Conservation (phyloP, 1,140 invertebrate species). For the Bemisia tabaci region DNA sequence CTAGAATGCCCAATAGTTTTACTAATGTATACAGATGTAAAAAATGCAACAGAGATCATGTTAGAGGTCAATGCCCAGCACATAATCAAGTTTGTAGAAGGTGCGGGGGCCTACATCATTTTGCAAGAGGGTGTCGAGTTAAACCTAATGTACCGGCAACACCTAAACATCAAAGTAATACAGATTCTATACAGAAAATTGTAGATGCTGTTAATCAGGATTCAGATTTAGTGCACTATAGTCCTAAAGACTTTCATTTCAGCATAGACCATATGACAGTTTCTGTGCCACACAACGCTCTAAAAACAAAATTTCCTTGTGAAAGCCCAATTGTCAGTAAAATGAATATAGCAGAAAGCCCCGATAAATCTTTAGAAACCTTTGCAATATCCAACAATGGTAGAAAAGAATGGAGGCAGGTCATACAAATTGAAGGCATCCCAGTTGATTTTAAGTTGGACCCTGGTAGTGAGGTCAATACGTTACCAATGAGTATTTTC, state of each 20-base stretch:
- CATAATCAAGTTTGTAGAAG: neutral
- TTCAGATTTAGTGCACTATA: neutral
- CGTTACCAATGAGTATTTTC: slow-evolving; percentile 12
- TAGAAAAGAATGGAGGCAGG: neutral
- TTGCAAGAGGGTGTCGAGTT: neutral
- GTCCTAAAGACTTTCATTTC: neutral
- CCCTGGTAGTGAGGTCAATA: slow-evolving; percentile 16
- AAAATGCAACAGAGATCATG: too few relatives aligned
- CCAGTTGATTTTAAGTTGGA: slow-evolving; percentile 17
- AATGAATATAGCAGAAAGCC: neutral
- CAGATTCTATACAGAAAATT: neutral
- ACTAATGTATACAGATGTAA: too few relatives aligned
- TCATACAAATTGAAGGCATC: slow-evolving; percentile 12
- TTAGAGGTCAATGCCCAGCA: neutral
- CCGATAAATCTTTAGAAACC: neutral
- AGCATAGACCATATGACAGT: neutral
- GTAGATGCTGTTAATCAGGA: neutral
- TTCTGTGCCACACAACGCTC: too few relatives aligned
- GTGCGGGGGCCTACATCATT: neutral
- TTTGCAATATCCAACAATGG: neutral
- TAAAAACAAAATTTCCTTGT: neutral
- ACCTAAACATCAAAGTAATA: neutral
- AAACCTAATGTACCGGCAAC: neutral
- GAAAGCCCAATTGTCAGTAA: neutral
- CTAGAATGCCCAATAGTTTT: too few relatives aligned